phyloP scores from a whole-genome alignment of 2,888 invertebrate species.

The Pachliopta kotzebuea region DNA sequence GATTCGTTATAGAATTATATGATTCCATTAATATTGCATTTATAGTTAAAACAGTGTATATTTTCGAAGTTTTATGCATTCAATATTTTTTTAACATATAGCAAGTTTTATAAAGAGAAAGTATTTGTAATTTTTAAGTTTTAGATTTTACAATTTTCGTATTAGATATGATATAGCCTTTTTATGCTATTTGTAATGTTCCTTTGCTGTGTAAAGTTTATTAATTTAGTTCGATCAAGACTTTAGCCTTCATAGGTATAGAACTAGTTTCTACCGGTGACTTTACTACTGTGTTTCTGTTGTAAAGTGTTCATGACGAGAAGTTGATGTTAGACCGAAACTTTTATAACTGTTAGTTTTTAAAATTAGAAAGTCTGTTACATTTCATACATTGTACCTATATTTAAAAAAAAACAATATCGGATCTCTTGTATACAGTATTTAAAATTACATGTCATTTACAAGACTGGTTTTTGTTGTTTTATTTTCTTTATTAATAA shows the following conservation, averaged over 20 bases:
- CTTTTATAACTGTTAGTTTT: conserved; percentile 32
- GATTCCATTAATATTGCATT: conserved; percentile 47
- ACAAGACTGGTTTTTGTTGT: conserved; percentile 74
- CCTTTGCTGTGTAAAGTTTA: conserved; percentile 39
- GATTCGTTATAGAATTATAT: conserved; percentile 27
- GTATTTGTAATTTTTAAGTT: conserved; percentile 41
- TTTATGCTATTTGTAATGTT: conserved; percentile 48
- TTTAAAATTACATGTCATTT: conserved; percentile 79
- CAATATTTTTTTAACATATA: conserved; percentile 44
- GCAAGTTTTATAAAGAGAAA: conserved; percentile 43
- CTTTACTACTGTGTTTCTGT: conserved; percentile 18
- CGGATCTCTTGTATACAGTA: conserved; percentile 79
- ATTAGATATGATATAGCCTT: conserved; percentile 40
- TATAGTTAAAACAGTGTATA: conserved; percentile 49
- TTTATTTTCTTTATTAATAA: conserved; percentile 73
- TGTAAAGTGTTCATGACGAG: conserved; percentile 19
- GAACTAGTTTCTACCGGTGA: conserved; percentile 31
- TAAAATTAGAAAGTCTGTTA: conserved; percentile 37
- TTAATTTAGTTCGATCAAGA: conserved; percentile 34
- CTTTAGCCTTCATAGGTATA: conserved; percentile 34
- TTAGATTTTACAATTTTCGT: conserved; percentile 36
- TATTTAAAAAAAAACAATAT: conserved; percentile 60
- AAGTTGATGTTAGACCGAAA: conserved; percentile 28
- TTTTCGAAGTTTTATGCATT: conserved; percentile 55
- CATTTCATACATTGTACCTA: conserved; percentile 43